Conservation (phyloP, 2,113 vertebrate genomes). For the Asarcornis scutulata region DNA sequence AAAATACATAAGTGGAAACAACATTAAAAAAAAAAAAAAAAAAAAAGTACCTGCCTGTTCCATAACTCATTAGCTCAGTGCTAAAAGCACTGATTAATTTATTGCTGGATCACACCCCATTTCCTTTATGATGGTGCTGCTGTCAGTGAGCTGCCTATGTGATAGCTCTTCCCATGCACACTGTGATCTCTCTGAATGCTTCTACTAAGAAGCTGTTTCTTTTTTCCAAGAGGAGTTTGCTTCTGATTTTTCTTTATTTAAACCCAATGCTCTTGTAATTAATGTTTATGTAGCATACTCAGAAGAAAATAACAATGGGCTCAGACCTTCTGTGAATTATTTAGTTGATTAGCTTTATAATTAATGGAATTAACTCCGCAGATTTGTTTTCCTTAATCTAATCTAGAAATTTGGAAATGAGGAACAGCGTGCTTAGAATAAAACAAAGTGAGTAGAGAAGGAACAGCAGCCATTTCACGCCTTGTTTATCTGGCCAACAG, state of each 20-base stretch:
- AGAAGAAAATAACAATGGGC: background rate
- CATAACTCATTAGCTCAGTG: background rate
- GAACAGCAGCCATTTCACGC: background rate
- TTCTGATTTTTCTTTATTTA: background rate
- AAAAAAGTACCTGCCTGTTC: background rate
- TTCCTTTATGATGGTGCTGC: fast-evolving
- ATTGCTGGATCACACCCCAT: background rate
- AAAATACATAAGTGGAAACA: background rate
- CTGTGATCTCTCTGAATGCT: background rate
- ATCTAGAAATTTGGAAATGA: background rate
- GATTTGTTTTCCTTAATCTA: background rate
- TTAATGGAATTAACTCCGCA: background rate
- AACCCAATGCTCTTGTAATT: background rate
- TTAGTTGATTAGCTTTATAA: background rate
- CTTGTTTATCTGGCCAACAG: background rate
- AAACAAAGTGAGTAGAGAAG: background rate
- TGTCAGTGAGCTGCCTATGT: background rate
- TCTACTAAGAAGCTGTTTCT: background rate
- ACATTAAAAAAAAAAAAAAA: background rate
- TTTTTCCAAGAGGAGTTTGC: background rate
- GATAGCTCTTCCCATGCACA: background rate
- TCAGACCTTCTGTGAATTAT: background rate
- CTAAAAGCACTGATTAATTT: background rate
- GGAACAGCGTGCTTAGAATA: background rate
- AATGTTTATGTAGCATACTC: background rate